Conservation (phyloP, 2,888 invertebrate genomes). For the Napeogenes sylphis region DNA sequence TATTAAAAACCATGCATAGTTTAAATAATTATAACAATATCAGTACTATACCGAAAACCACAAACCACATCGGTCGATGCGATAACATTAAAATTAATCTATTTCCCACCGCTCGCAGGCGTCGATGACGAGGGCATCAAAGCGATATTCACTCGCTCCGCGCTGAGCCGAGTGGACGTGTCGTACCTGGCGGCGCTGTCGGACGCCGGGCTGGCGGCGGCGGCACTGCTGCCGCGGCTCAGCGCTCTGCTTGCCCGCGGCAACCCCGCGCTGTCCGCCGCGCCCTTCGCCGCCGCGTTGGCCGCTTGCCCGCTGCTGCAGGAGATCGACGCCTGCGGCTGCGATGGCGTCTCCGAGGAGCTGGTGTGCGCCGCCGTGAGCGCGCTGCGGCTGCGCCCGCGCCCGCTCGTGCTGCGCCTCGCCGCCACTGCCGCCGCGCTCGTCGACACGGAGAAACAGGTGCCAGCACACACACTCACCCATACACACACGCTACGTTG, state of each 20-base stretch:
- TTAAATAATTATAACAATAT: too few species aligned
- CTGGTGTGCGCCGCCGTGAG: conserved; percentile 44
- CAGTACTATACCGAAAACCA: too few species aligned
- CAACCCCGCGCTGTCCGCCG: conserved; percentile 46
- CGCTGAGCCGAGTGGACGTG: conserved; percentile 50
- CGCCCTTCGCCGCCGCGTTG: conserved; percentile 44
- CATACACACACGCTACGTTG: too few species aligned
- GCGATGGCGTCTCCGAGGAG: conserved; percentile 54
- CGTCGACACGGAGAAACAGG: conserved; percentile 6
- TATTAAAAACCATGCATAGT: not conserved
- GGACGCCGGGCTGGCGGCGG: conserved; percentile 45
- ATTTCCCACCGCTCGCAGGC: conserved; percentile 37
- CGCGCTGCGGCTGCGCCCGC: conserved; percentile 44
- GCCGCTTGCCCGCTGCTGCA: conserved; percentile 46
- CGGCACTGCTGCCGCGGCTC: conserved; percentile 42
- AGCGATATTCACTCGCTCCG: conserved; percentile 50
- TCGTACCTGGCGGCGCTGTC: conserved; percentile 57
- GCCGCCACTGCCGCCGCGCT: conserved; percentile 44
- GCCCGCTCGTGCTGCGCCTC: conserved; percentile 46
- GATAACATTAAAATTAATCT: too few species aligned
- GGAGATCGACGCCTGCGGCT: conserved; percentile 63
- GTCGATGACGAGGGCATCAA: conserved; percentile 57
- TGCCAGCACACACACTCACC: not conserved
- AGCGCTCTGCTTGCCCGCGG: conserved; percentile 44
- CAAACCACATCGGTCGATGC: too few species aligned